Evolutionary conservation across 2,888 invertebrate genomes (phyloP).

Genomic region (Hesperia comma): DNA sequence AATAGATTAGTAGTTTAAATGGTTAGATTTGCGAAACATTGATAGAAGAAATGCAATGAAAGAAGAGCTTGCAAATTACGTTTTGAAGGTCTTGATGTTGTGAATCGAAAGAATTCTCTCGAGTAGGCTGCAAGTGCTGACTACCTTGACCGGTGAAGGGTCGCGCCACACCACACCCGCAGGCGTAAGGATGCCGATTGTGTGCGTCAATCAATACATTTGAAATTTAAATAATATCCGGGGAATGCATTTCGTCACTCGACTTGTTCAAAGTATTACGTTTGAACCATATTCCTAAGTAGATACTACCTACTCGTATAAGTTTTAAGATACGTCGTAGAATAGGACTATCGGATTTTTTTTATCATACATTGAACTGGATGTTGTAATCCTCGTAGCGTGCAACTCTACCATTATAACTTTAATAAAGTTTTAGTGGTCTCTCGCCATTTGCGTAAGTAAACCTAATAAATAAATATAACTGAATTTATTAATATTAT

Average conservation of each 20-base stretch:
- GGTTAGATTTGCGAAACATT: too few species aligned
- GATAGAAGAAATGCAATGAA: neutral
- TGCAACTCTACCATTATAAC: too few species aligned
- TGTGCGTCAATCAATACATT: slow-evolving; percentile 41
- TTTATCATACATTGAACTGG: too few species aligned
- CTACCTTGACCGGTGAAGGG: slow-evolving; percentile 70
- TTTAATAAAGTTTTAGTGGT: too few species aligned
- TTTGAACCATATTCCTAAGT: neutral
- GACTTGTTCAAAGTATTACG: neutral
- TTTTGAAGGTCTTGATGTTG: slow-evolving; percentile 16
- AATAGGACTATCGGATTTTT: too few species aligned
- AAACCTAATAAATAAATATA: too few species aligned
- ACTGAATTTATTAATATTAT: too few species aligned
- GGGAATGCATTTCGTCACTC: slow-evolving; percentile 32
- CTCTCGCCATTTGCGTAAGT: too few species aligned
- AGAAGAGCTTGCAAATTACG: slow-evolving; percentile 8
- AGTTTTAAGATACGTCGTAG: too few species aligned
- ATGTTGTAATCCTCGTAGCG: too few species aligned
- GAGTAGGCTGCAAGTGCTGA: slow-evolving; percentile 37
- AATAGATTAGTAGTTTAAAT: too few species aligned
- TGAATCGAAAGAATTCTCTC: slow-evolving; percentile 17
- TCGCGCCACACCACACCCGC: slow-evolving; percentile 50
- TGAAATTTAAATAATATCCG: slow-evolving; percentile 36
- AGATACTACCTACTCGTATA: too few species aligned
- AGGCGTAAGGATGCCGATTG: slow-evolving; percentile 44